Evolutionary conservation across 2,113 vertebrate species (phyloP), one percentile per base, ranked within the genome.

Genomic region (Thinocorus orbignyianus): DNA sequence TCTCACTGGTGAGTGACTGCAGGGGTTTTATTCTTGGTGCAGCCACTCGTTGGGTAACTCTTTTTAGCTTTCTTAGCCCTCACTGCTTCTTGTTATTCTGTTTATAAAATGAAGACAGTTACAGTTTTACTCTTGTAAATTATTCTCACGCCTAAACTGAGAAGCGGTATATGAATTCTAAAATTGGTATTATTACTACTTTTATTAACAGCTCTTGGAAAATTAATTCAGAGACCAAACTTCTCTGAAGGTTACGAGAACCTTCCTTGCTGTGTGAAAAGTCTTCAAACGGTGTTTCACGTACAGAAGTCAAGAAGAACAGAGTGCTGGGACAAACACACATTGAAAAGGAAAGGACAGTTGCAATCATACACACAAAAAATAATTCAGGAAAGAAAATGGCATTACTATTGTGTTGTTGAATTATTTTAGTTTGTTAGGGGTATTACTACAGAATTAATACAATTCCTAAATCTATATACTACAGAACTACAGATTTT

Each of bases 11-110:
- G 81, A 90, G 68, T 66, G 66, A 82, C 93, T 46, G 64, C 61
- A 55, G 89, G 76, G 72, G 65, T 84, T 95, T 91, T 79, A 91
- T 85, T 86, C 91, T 84, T 52, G 74, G 35, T 64, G 85, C 61
- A 91, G 30, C 52, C 84, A 70, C 77, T 52, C 2, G 1, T 35
- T 25, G 33, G 25, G 41, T 74, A 84, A 92, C 72, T 79, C 73
- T 54, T 54, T 28, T 54, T 54, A 93, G 69, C 65, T 37, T 71
- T 95, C 41, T 92, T 64, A 81, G 68, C 52, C 48, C 87, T 74
- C 89, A 70, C 39, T 41, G 12, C 65, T 70, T 69, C 64, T 92
- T 77, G 20, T 51, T 88, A 44, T 41, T 81, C 80, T 58, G 13
- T 46, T 73, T 48, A 26, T 52, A 85, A 92, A 84, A 69, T 37